Percentiles rank a stretch among this genome's conserved stretches.
Conservation (phyloP, 1,140 invertebrate genomes). For the Nebria ingens region DNA sequence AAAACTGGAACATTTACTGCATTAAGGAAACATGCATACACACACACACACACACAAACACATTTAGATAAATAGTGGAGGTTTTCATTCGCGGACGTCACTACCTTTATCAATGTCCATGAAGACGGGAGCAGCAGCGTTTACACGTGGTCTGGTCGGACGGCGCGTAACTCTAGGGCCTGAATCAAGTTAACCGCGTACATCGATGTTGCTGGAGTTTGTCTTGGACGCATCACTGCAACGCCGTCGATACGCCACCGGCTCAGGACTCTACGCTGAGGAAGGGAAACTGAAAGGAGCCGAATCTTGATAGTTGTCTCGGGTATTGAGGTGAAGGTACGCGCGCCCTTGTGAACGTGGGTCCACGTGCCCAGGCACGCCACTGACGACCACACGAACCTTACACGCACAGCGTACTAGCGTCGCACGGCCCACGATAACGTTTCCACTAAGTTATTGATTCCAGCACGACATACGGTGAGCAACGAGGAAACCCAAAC, state of each 20-base stretch:
- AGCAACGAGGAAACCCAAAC: slow-evolving; percentile 1
- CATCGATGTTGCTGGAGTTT: background rate
- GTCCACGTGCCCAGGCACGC: background rate
- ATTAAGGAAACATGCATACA: background rate
- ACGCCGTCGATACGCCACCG: background rate
- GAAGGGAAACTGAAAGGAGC: too few relatives aligned
- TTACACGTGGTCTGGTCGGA: slow-evolving; percentile 28
- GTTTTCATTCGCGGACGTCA: slow-evolving; percentile 23
- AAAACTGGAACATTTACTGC: too few relatives aligned
- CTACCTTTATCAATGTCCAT: slow-evolving; percentile 36
- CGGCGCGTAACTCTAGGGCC: slow-evolving; percentile 14
- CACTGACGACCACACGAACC: background rate
- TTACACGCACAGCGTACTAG: slow-evolving; percentile 2
- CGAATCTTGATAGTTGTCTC: too few relatives aligned
- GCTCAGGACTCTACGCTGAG: background rate
- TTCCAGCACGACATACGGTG: background rate
- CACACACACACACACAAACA: background rate
- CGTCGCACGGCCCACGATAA: slow-evolving; percentile 1
- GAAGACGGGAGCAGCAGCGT: slow-evolving; percentile 27
- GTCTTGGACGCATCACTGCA: background rate
- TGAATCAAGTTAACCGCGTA: background rate
- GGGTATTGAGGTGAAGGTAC: background rate
- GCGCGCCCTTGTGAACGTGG: background rate
- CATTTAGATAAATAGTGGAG: background rate
- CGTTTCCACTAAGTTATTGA: slow-evolving; percentile 9